Evolutionary conservation across 2,113 vertebrate genomes (phyloP), one percentile per base, ranked within the genome.

Genomic region (Chitala chitala): DNA sequence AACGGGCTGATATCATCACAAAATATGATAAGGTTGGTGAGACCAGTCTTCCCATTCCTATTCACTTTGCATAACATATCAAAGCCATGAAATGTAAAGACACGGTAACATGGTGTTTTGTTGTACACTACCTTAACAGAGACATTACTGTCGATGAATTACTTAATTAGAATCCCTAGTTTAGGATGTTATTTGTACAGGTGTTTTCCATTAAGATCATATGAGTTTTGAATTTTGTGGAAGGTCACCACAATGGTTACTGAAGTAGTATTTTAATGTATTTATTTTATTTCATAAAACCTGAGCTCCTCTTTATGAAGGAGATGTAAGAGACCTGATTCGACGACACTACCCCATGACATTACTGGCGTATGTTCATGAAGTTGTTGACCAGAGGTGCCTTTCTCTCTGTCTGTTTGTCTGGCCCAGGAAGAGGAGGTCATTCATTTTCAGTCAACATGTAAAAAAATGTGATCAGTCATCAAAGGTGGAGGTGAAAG

Each of bases 11-110:
- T 65, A 94, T 95, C 69, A 84, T 97, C 82, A 82, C 86, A 75
- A 96, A 94, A 83, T 97, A 97, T 92, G 93, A 94, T 77, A 93
- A 92, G 93, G 95, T 94, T 77, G 77, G 82, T 61, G 10, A 42
- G 3, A 40, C 38, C 7, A 51, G 20, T 15, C 42, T 61, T 44
- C 22, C 20, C n/a, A n/a, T n/a, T n/a, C n/a, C n/a, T n/a, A n/a
- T n/a, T n/a, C n/a, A n/a, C n/a, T n/a, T n/a, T n/a, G n/a, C n/a
- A n/a, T n/a, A n/a, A n/a, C n/a, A n/a, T n/a, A n/a, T n/a, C n/a
- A n/a, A n/a, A n/a, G n/a, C n/a, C n/a, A n/a, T n/a, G n/a, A n/a
- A n/a, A n/a, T n/a, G n/a, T n/a, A n/a, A n/a, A n/a, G 10, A 6
- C 29, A 61, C 7, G 13, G n/a, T 17, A 13, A 3, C 12, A 20